Percentiles rank a stretch among this genome's conserved stretches.
These are phyloP conservation scores for Karalla daura DNA, from an alignment of 2,797 vertebrate genomes.

Conservation along the genomic window DNA sequence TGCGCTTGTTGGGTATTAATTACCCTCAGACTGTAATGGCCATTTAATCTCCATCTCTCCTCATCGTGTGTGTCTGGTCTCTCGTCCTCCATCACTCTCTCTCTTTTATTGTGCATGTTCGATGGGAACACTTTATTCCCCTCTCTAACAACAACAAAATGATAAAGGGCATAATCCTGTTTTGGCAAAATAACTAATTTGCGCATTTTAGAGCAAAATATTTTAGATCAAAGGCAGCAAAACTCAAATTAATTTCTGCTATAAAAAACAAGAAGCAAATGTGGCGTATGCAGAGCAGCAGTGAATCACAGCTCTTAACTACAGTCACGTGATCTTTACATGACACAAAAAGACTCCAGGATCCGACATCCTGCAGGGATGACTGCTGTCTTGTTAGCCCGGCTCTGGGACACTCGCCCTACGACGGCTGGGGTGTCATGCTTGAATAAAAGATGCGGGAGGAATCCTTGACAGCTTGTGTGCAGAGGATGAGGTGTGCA, in stretches of 20 bases:
- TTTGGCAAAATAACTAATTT: background rate
- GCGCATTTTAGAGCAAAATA: background rate
- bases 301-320: slow-evolving; percentile 40
- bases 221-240: slow-evolving; percentile 2
- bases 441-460: slow-evolving; percentile 19
- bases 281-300: background rate
- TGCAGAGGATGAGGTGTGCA: slow-evolving; percentile 29
- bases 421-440: slow-evolving; percentile 18
- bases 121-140: slow-evolving; percentile 3
- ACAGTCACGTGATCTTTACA: slow-evolving; percentile 26
- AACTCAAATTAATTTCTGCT: slow-evolving; percentile 4
- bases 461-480: slow-evolving; percentile 30
- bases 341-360: slow-evolving; percentile 1
- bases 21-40: slow-evolving; percentile 43
- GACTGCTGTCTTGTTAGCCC: slow-evolving; percentile 25
- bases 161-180: slow-evolving; percentile 12
- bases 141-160: background rate
- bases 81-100: background rate
- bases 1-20: slow-evolving; percentile 70
- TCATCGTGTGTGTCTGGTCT: background rate
- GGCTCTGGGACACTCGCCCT: slow-evolving; percentile 15
- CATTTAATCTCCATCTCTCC: slow-evolving; percentile 55
- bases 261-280: background rate
- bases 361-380: slow-evolving; percentile 28
- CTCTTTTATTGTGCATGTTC: too few relatives aligned